phyloP scores from a whole-genome alignment of 1,140 invertebrate genomes.

The Rhizoglyphus robini region DNA sequence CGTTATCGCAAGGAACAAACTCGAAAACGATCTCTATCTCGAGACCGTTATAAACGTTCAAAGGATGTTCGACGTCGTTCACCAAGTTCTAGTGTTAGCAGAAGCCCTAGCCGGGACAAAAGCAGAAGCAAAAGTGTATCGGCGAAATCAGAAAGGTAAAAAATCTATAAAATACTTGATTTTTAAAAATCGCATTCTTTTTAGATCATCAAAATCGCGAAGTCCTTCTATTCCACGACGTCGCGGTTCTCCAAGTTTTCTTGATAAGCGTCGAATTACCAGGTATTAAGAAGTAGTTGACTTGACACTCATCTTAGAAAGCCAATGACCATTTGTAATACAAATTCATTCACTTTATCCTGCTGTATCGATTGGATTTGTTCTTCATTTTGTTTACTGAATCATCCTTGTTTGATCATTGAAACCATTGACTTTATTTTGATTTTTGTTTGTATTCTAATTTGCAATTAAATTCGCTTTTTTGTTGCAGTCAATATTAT shows the following conservation, averaged over 20 bases:
- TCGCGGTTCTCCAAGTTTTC: constrained; percentile 73
- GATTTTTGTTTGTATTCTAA: not conserved
- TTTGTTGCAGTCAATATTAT: not conserved
- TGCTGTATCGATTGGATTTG: constrained; percentile 18
- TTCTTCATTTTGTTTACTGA: constrained; percentile 19
- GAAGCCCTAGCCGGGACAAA: not conserved
- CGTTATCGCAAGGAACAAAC: not conserved
- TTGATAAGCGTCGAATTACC: constrained; percentile 73
- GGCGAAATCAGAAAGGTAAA: not conserved
- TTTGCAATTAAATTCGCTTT: not conserved
- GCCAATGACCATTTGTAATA: too few species aligned
- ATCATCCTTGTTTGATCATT: constrained; percentile 14
- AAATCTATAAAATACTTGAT: constrained; percentile 3
- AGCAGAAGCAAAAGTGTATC: not conserved
- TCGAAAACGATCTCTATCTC: not conserved
- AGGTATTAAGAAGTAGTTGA: constrained; percentile 45
- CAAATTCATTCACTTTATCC: too few species aligned
- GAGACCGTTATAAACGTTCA: not conserved
- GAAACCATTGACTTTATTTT: not conserved
- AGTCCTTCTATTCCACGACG: constrained; percentile 62
- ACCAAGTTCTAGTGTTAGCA: constrained; percentile 22
- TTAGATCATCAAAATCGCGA: constrained; percentile 25
- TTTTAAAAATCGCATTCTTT: constrained; percentile 18
- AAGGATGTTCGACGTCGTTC: constrained; percentile 1
- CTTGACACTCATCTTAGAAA: constrained; percentile 20